Conservation (phyloP, 2,888 invertebrate genomes). For the Plagodis pulveraria region DNA sequence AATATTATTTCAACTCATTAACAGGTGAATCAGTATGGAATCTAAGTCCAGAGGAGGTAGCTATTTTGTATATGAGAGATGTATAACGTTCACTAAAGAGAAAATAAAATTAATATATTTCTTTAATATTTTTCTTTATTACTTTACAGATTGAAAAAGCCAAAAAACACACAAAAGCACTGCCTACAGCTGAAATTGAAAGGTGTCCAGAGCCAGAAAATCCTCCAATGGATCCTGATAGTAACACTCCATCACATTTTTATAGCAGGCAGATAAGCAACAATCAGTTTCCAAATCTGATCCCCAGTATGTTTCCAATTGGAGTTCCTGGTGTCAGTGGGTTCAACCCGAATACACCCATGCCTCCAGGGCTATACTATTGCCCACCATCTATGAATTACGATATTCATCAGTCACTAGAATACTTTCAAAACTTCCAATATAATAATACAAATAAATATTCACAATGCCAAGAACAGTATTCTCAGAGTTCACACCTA, state of each 20-base stretch:
- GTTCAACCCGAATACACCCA: neutral
- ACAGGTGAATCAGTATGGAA: slow-evolving; percentile 70
- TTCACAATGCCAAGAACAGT: neutral
- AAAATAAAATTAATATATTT: too few relatives aligned
- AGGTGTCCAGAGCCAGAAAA: slow-evolving; percentile 61
- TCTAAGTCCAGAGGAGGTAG: slow-evolving; percentile 62
- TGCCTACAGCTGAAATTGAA: slow-evolving; percentile 27
- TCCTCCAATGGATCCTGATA: slow-evolving; percentile 41
- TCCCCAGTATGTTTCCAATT: slow-evolving; percentile 19
- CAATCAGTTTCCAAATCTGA: slow-evolving; percentile 43
- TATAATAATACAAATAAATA: neutral
- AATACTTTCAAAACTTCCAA: slow-evolving; percentile 7
- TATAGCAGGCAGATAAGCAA: slow-evolving; percentile 49
- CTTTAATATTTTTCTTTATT: too few relatives aligned
- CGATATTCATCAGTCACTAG: slow-evolving; percentile 3
- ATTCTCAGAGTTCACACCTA: neutral
- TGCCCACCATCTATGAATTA: slow-evolving; percentile 1
- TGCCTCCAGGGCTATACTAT: neutral
- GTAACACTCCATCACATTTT: slow-evolving; percentile 24
- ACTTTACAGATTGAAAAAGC: slow-evolving; percentile 60
- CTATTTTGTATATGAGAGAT: neutral
- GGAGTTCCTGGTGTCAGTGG: neutral
- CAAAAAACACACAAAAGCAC: slow-evolving; percentile 40
- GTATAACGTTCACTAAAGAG: too few relatives aligned
- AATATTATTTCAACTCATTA: slow-evolving; percentile 68